Percentiles rank a stretch among this genome's conserved stretches.
Conservation (phyloP, 2,888 invertebrate species). For the Leucophenga maculata region DNA sequence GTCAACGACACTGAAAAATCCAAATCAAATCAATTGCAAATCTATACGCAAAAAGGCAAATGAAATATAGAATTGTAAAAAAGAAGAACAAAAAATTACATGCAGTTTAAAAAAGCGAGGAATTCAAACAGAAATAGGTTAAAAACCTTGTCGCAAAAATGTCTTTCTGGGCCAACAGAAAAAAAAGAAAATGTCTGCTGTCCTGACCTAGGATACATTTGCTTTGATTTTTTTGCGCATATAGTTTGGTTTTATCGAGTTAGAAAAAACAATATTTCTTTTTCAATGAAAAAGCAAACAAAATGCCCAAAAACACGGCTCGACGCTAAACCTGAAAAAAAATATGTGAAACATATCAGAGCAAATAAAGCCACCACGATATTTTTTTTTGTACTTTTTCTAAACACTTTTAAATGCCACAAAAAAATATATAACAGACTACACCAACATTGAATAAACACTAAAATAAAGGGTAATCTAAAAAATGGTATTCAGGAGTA, state of each 20-base stretch:
- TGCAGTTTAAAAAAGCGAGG: slow-evolving; percentile 30
- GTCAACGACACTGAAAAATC: slow-evolving; percentile 29
- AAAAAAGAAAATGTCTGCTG: slow-evolving; percentile 3
- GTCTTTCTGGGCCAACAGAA: slow-evolving; percentile 21
- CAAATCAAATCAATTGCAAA: slow-evolving; percentile 37
- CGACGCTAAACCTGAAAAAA: not conserved
- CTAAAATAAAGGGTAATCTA: not conserved
- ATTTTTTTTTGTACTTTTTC: not conserved
- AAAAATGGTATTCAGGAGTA: not conserved
- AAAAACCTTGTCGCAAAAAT: slow-evolving; percentile 47
- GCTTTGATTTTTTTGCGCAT: not conserved
- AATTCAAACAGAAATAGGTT: slow-evolving; percentile 57
- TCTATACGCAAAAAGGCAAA: slow-evolving; percentile 36
- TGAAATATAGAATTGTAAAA: not conserved
- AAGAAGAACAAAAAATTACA: no score
- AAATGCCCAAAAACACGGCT: not conserved
- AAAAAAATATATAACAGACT: slow-evolving; percentile 10
- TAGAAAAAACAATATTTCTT: slow-evolving; percentile 4
- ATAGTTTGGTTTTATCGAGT: slow-evolving; percentile 16
- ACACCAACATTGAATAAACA: not conserved
- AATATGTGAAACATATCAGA: not conserved
- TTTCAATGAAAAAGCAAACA: not conserved
- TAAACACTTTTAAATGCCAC: slow-evolving; percentile 11
- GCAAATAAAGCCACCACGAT: slow-evolving; percentile 1
- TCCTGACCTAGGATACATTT: slow-evolving; percentile 18